Percentiles rank a stretch among this genome's conserved stretches.
Evolutionary conservation across 2,888 invertebrate genomes (phyloP).

Genomic region (Malthinus seriepunctatus): DNA sequence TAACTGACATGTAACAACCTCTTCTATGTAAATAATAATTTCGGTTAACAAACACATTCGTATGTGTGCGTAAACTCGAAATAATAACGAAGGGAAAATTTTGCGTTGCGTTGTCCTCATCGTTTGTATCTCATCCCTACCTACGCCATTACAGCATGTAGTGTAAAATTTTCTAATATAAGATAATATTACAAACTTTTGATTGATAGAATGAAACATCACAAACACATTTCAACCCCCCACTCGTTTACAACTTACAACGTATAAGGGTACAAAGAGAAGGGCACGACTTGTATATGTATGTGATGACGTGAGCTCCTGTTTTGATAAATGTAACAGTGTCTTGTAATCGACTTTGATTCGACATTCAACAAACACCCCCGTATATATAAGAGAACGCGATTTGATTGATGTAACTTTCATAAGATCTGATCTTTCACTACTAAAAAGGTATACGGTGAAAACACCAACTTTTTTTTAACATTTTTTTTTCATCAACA

Average conservation of each 20-base stretch:
- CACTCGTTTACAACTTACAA: not conserved
- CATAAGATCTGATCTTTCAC: constrained; percentile 19
- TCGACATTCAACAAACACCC: constrained; percentile 48
- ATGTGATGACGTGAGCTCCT: constrained; percentile 43
- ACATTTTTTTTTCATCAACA: not conserved
- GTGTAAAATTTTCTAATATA: constrained; percentile 27
- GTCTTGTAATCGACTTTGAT: constrained; percentile 51
- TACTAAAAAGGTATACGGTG: constrained; percentile 3
- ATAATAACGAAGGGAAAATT: constrained; percentile 4
- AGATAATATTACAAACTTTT: constrained; percentile 33
- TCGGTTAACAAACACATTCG: constrained; percentile 56
- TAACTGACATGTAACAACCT: constrained; percentile 52
- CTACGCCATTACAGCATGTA: no score
- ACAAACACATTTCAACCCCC: constrained; percentile 35
- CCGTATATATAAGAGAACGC: constrained; percentile 20
- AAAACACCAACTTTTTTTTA: not conserved
- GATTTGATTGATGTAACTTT: constrained; percentile 31
- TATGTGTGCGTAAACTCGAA: constrained; percentile 28
- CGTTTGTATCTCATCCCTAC: no score
- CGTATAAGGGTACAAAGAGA: constrained; percentile 20
- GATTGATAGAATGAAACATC: constrained; percentile 39
- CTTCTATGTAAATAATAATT: constrained; percentile 58
- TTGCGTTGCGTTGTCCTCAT: no score
- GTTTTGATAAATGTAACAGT: constrained; percentile 50
- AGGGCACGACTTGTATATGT: constrained; percentile 31